Evolutionary conservation across 2,797 vertebrate species (phyloP).

Genomic region (Bradypus variegatus): DNA sequence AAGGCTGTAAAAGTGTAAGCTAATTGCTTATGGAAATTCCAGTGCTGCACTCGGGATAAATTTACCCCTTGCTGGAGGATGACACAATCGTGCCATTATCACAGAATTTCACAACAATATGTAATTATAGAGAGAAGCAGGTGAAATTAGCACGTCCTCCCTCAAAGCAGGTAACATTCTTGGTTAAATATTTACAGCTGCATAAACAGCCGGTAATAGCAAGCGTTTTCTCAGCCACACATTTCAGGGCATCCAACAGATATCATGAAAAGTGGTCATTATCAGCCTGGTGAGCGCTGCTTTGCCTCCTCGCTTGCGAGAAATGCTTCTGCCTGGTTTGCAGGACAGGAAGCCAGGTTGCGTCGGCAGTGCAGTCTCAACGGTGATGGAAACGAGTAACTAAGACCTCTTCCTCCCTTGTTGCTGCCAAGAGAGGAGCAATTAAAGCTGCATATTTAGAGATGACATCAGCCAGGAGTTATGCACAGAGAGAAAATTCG

Average conservation of each 20-base stretch:
- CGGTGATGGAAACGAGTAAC: slow-evolving; percentile 29
- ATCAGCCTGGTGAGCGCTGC: not conserved
- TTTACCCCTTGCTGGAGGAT: slow-evolving; percentile 32
- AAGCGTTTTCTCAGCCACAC: slow-evolving; percentile 16
- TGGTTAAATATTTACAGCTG: slow-evolving; percentile 48
- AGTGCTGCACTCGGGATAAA: slow-evolving; percentile 25
- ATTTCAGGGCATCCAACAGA: not conserved
- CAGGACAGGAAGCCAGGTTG: not conserved
- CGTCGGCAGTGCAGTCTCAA: not conserved
- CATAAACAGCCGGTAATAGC: slow-evolving; percentile 16
- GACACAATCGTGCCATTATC: slow-evolving; percentile 46
- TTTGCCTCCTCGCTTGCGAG: not conserved
- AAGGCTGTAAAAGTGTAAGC: slow-evolving; percentile 24
- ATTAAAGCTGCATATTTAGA: slow-evolving; percentile 78
- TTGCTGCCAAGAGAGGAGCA: slow-evolving; percentile 65
- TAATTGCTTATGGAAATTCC: slow-evolving; percentile 43
- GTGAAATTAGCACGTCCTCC: slow-evolving; percentile 36
- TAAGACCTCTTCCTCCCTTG: not conserved
- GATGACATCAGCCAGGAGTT: slow-evolving; percentile 56
- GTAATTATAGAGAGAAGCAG: slow-evolving; percentile 52
- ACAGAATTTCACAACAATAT: slow-evolving; percentile 41
- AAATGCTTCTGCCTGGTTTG: not conserved
- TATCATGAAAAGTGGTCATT: not conserved
- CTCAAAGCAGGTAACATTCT: slow-evolving; percentile 47
- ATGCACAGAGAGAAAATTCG: not conserved